phyloP scores from a whole-genome alignment of 2,888 invertebrate species.

The Eudasyphora cyanicolor region DNA sequence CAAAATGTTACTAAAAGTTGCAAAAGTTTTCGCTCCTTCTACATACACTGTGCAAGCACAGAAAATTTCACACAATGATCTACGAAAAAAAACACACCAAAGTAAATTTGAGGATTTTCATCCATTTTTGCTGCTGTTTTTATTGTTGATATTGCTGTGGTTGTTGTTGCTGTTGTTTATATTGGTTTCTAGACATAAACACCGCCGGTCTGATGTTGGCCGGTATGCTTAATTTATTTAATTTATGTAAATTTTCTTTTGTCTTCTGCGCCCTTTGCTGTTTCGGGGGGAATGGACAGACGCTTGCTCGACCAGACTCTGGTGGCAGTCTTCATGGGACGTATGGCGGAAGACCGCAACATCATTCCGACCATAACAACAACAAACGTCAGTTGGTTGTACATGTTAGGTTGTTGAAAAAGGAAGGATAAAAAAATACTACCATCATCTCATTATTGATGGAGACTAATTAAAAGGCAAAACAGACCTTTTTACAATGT shows the following conservation, averaged over 20 bases:
- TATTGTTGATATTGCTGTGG: slow-evolving; percentile 49
- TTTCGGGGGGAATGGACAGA: neutral
- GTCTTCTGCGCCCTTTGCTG: slow-evolving; percentile 77
- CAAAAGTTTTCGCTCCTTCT: no score
- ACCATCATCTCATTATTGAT: slow-evolving; percentile 43
- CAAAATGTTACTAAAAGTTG: no score
- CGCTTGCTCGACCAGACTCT: neutral
- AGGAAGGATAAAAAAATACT: slow-evolving; percentile 2
- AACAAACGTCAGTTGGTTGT: slow-evolving; percentile 23
- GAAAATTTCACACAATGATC: neutral
- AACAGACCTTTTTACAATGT: slow-evolving; percentile 11
- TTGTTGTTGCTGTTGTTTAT: slow-evolving; percentile 36
- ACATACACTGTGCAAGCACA: neutral
- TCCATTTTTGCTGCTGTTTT: neutral
- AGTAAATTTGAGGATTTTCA: slow-evolving; percentile 1
- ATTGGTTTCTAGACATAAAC: slow-evolving; percentile 53
- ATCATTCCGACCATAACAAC: neutral
- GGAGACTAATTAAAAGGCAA: slow-evolving; percentile 29
- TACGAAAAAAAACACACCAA: neutral
- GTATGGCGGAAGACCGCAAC: slow-evolving; percentile 27
- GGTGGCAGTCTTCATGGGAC: neutral
- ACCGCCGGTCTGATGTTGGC: slow-evolving; percentile 73
- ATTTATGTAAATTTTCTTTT: slow-evolving; percentile 76
- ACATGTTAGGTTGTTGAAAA: slow-evolving; percentile 8
- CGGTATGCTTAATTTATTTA: slow-evolving; percentile 77